Conservation (phyloP, 2,888 invertebrate genomes). For the Polymixis lichenea region DNA sequence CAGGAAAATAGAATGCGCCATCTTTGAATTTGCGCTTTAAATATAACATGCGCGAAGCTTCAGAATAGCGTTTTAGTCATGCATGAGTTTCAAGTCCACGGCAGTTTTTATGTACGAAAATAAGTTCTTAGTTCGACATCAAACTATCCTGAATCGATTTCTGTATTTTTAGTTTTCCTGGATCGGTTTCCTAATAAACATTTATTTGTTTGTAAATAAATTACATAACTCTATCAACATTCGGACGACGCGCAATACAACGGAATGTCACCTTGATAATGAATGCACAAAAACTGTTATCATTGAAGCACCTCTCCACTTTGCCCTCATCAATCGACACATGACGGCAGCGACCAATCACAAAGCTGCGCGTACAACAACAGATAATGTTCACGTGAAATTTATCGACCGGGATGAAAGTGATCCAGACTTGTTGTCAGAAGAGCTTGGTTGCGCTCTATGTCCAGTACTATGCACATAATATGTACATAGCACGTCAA, state of each 20-base stretch:
- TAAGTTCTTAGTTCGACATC: not conserved
- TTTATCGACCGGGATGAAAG: slow-evolving; percentile 43
- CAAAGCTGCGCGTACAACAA: slow-evolving; percentile 48
- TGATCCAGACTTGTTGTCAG: slow-evolving; percentile 23
- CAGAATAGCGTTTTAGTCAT: slow-evolving; percentile 59
- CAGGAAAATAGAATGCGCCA: slow-evolving; percentile 61
- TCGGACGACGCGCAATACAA: slow-evolving; percentile 60
- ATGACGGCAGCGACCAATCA: slow-evolving; percentile 42
- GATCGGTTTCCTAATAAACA: not conserved
- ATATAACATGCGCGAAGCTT: slow-evolving; percentile 58
- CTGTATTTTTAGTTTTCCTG: not conserved
- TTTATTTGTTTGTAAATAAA: slow-evolving; percentile 15
- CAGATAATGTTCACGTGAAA: slow-evolving; percentile 65
- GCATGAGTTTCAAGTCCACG: slow-evolving; percentile 23
- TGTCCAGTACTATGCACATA: slow-evolving; percentile 27
- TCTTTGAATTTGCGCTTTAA: slow-evolving; percentile 59
- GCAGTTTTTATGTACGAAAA: slow-evolving; percentile 8
- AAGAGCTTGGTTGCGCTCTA: slow-evolving; percentile 22
- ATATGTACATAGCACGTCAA: slow-evolving; percentile 31
- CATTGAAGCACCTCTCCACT: slow-evolving; percentile 68
- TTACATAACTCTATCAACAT: slow-evolving; percentile 31
- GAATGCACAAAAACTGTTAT: slow-evolving; percentile 74
- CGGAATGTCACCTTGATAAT: slow-evolving; percentile 81
- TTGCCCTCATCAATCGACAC: slow-evolving; percentile 63
- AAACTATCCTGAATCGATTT: not conserved